Conservation (phyloP, 2,113 vertebrate genomes). For the Mobula birostris region DNA sequence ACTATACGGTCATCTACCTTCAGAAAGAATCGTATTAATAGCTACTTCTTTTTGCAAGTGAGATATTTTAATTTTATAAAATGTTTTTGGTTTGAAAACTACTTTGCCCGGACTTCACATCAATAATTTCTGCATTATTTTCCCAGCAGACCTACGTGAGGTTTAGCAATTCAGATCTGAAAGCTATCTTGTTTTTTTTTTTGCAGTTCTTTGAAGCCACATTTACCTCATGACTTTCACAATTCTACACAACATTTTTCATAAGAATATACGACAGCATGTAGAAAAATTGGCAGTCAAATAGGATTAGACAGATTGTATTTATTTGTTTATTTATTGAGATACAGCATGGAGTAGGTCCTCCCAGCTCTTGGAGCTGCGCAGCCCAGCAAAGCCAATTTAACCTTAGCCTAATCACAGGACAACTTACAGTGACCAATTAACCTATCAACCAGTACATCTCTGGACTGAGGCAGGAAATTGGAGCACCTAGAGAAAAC, state of each 20-base stretch:
- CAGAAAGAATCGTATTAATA: neutral
- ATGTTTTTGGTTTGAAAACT: neutral
- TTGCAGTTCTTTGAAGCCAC: neutral
- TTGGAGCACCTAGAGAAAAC: too few relatives aligned
- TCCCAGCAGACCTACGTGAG: too few relatives aligned
- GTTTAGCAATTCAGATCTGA: constrained; percentile 26
- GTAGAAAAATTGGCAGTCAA: neutral
- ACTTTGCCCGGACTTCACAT: neutral
- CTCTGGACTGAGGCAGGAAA: too few relatives aligned
- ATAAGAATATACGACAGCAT: neutral
- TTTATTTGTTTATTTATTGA: too few relatives aligned
- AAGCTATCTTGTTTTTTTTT: constrained; percentile 2
- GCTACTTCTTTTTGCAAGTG: neutral
- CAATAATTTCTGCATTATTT: neutral
- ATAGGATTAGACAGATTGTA: neutral
- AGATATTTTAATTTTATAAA: neutral
- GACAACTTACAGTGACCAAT: too few relatives aligned
- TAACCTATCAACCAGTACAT: too few relatives aligned
- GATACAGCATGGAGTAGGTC: too few relatives aligned
- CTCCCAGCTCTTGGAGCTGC: too few relatives aligned
- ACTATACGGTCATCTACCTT: neutral
- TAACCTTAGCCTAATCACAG: too few relatives aligned
- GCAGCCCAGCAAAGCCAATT: too few relatives aligned
- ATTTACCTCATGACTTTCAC: neutral
- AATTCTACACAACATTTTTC: neutral